Base-by-base conservation (phyloP, 2,888 invertebrate genomes). In the Drosophila birchii region DNA sequence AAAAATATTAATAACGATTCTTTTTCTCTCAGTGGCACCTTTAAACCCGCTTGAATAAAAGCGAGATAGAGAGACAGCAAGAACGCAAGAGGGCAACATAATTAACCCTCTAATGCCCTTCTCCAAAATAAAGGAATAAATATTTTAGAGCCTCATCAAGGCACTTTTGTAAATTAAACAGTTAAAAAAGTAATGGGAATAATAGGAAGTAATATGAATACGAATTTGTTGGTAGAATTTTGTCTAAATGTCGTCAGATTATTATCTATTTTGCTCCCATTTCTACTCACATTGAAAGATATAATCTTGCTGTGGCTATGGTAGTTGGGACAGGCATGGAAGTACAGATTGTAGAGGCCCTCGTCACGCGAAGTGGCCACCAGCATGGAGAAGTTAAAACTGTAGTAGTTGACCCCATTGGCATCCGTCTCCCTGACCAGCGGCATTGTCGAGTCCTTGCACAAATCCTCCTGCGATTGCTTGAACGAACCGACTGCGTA, bases 311-410 rank as follows among this genome's bases (percentile, higher is more conserved):
- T 59, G 58, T 64, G 94, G 2, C 75, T 90, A 14, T 94, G 93
- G 72, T 95, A 95, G 86, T 95, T 95, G 29, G 96, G 96, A 92
- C 99, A 99, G 91, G 97, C 98, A 92, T 99, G 98, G 92, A 98
- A 98, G 91, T 97, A 98, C 55, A 99, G 93, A 92, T 97, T 98
- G 92, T 99, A 99, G 5, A 98, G 94, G 0, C 99, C 99, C 92
- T 98, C 97, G 86, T 98, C 97, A 44, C 94, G 94, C 45, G 95
- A 94, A 5, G 95, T 95, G 0, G 95, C 95, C 59, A 98, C 95
- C 78, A 94, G 95, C 93, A 98, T 95, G 3, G 95, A 94, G 90
- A 98, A 98, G 96, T 89, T 91, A 73, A 92, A 91, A 55, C 88
- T 91, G 66, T 92, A 92, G 57, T 87, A 90, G 36, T 81, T 89